Conservation (phyloP, 1,140 invertebrate species). For the Eubasilissa regina region DNA sequence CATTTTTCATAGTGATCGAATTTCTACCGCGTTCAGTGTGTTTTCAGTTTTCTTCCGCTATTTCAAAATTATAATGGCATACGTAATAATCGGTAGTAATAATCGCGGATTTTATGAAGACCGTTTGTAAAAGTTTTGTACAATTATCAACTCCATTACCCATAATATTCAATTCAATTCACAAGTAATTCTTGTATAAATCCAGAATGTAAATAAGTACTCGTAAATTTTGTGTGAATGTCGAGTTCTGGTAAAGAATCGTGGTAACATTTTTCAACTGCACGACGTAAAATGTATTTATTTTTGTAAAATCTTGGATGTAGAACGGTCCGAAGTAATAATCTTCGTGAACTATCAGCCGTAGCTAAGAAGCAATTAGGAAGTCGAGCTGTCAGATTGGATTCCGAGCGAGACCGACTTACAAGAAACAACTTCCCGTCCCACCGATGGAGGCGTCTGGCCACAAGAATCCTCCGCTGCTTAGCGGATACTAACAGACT, state of each 20-base stretch:
- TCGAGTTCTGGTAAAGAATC: neutral
- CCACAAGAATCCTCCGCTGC: slow-evolving; percentile 29
- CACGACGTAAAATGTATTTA: neutral
- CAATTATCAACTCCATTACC: too few species aligned
- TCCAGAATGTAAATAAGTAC: too few species aligned
- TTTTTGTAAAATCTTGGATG: neutral
- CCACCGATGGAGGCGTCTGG: slow-evolving; percentile 10
- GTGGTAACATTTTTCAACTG: neutral
- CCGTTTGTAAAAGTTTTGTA: too few species aligned
- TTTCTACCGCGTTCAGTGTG: too few species aligned
- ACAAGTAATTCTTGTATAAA: too few species aligned
- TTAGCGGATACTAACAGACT: slow-evolving; percentile 31
- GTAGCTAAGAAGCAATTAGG: slow-evolving; percentile 36
- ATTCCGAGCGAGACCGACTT: slow-evolving; percentile 4
- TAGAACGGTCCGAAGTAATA: slow-evolving; percentile 14
- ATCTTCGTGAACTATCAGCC: slow-evolving; percentile 24
- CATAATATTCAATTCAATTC: too few species aligned
- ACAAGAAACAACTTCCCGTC: slow-evolving; percentile 27
- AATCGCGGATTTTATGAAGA: too few species aligned
- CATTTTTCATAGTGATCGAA: too few species aligned
- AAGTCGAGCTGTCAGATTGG: slow-evolving; percentile 35
- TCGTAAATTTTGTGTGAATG: neutral
- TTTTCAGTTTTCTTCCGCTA: too few species aligned
- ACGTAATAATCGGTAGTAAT: too few species aligned
- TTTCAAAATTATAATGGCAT: too few species aligned